Conservation (phyloP, 2,113 vertebrate species). For the Hippolais icterina region DNA sequence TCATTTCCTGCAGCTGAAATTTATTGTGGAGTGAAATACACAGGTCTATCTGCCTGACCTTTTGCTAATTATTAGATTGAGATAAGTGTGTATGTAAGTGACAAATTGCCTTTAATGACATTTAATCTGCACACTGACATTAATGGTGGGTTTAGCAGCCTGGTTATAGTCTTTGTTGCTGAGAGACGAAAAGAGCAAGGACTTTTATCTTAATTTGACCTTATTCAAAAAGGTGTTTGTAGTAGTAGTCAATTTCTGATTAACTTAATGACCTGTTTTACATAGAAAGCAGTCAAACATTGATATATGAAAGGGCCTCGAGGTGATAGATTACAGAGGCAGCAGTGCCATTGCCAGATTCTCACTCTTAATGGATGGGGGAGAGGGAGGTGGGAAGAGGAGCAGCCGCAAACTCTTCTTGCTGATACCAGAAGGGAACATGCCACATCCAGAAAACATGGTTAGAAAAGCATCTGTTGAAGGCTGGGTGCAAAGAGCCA, state of each 20-base stretch:
- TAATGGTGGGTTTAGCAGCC: slow-evolving; percentile 69
- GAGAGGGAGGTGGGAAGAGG: not conserved
- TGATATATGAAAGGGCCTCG: slow-evolving; percentile 54
- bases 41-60: slow-evolving; percentile 73
- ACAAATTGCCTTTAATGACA: slow-evolving; percentile 78
- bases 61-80: slow-evolving; percentile 76
- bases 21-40: slow-evolving; percentile 51
- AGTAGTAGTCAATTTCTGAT: slow-evolving; percentile 72
- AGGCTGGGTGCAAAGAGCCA: not conserved
- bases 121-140: slow-evolving; percentile 74
- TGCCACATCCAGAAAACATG: not conserved
- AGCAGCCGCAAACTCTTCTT: not conserved
- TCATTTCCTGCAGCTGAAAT: slow-evolving; percentile 46
- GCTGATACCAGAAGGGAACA: not conserved
- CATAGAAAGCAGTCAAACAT: slow-evolving; percentile 70
- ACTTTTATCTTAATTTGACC: slow-evolving; percentile 77
- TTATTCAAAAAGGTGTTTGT: slow-evolving; percentile 76
- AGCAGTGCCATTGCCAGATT: not conserved
- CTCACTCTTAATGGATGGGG: not conserved
- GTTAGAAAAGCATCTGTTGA: not conserved
- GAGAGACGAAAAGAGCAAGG: slow-evolving; percentile 58
- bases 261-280: slow-evolving; percentile 76
- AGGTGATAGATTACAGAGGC: not conserved
- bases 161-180: slow-evolving; percentile 63
- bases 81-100: slow-evolving; percentile 71